These are phyloP conservation scores for Kryptolebias marmoratus DNA, from an alignment of 2,113 vertebrate species.

Conservation along the genomic window DNA sequence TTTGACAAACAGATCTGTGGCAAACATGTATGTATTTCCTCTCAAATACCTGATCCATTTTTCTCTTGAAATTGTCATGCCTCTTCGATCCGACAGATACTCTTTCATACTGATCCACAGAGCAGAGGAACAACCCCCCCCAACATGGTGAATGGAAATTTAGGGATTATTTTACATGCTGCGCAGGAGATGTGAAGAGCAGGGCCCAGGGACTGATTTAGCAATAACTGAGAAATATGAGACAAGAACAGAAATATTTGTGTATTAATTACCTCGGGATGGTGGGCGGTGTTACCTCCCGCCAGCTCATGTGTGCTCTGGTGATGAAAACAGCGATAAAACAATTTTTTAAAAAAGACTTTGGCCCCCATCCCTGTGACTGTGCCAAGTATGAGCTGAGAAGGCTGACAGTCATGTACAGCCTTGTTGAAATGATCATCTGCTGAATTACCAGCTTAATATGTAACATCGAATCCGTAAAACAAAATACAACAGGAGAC, in stretches of 20 bases:
- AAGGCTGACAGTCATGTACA: conserved; percentile 59
- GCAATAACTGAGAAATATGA: conserved; percentile 83
- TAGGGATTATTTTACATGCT: conserved; percentile 84
- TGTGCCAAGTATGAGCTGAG: conserved; percentile 46
- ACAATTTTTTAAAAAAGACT: conserved; percentile 57
- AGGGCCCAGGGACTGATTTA: conserved; percentile 80
- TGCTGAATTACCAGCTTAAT: conserved; percentile 2
- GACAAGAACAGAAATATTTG: conserved; percentile 83
- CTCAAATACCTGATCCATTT: conserved; percentile 73
- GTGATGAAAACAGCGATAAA: conserved; percentile 73
- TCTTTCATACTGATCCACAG: conserved; percentile 74
- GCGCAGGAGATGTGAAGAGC: conserved; percentile 80
- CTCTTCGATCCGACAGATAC: conserved; percentile 75
- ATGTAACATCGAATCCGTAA: conserved; percentile 27
- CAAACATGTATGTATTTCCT: conserved; percentile 73
- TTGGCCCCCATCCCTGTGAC: conserved; percentile 43
- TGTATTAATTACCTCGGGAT: conserved; percentile 80
- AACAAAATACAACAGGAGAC: conserved; percentile 42
- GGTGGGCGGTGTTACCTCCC: conserved; percentile 68
- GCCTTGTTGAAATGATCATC: conserved; percentile 64
- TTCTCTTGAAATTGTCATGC: conserved; percentile 80
- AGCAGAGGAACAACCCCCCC: conserved; percentile 67
- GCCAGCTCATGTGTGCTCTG: conserved; percentile 52
- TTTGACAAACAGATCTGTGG: conserved; percentile 46
- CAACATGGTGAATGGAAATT: conserved; percentile 77